Evolutionary conservation across 23 tunicate species (phyloP), one percentile per base, ranked within the genome.

Genomic region (Clavelina lepadiformis): DNA sequence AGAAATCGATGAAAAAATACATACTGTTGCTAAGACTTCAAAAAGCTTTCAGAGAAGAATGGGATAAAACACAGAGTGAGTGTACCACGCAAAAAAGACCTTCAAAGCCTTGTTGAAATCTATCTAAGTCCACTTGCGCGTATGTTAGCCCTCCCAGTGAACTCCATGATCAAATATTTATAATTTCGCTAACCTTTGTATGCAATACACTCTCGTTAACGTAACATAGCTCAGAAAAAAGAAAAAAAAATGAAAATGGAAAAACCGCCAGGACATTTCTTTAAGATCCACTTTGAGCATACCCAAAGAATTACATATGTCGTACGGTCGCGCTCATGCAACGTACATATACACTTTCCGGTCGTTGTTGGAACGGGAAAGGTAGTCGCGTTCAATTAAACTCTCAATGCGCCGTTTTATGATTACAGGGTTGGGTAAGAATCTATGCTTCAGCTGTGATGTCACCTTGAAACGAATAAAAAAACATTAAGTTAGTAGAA

Each of bases 381-480:
- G 78, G 56, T 94, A 94, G 67, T 94, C 99, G 11, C 99, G 76
- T 56, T 94, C 99, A 47, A 94, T 94, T 36, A 94, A 59, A 41
- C 91, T 81, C 57, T 94, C 99, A 77, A 94, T 94, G 30, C 99
- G 84, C 38, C 84, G 68, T 55, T 94, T 94, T 52, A 92, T 94
- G 56, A 86, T 76, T 26, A 78, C 74, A 2, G 99, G 99, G 29
- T 80, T 94, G 33, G 99, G 97, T 29, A 75, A 68, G 65, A 89
- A 89, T 6, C 97, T 73, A 45, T 76, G 83, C 34, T 72, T 81
- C 51, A 89, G 33, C 33, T 89, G 97, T 22, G 76, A 74, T 7
- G 85, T 77, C 35, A 89, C 97, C 97, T 89, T 70, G 6, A 29
- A 28, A 63, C 33, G 33, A 69, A 0, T 7, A 18, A n/a, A n/a